Evolutionary conservation across 2,113 vertebrate genomes (phyloP).

Genomic region (Dunckerocampus dactyliophorus): DNA sequence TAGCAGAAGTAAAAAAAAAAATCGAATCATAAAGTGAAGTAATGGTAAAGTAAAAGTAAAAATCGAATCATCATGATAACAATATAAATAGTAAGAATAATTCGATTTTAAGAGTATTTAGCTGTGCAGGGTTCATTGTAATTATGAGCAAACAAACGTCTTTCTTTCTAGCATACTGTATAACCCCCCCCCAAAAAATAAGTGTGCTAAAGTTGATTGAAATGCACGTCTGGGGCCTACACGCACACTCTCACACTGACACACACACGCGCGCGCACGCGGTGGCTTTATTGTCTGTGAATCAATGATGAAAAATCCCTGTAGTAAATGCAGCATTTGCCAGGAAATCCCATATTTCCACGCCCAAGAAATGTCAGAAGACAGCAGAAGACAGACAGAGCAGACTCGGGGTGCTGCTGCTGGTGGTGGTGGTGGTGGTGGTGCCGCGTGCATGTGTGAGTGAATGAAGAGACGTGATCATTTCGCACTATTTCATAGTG

Average conservation of each 20-base stretch:
- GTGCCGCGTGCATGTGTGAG: slow-evolving; percentile 77
- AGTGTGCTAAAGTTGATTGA: neutral
- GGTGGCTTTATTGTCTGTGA: slow-evolving; percentile 50
- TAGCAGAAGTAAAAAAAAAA: slow-evolving; percentile 11
- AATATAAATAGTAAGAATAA: no score
- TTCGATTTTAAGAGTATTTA: no score
- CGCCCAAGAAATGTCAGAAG: slow-evolving; percentile 70
- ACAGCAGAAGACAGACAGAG: slow-evolving; percentile 42
- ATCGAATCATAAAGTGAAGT: neutral
- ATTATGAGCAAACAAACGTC: no score
- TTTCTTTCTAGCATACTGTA: neutral
- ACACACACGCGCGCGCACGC: slow-evolving; percentile 5
- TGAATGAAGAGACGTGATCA: slow-evolving; percentile 99
- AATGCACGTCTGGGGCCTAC: neutral
- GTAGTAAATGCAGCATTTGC: slow-evolving; percentile 72
- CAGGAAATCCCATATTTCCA: slow-evolving; percentile 81
- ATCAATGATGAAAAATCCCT: slow-evolving; percentile 64
- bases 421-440: slow-evolving; percentile 24
- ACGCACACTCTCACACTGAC: neutral
- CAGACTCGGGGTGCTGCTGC: slow-evolving; percentile 50
- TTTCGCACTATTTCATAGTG: slow-evolving; percentile 93
- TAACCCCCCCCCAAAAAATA: neutral
- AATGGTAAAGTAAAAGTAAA: neutral
- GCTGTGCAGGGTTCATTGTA: no score
- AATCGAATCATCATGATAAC: no score